Evolutionary conservation across 2,888 invertebrate genomes (phyloP), one percentile per base, ranked within the genome.

Genomic region (Saturnia pavonia): DNA sequence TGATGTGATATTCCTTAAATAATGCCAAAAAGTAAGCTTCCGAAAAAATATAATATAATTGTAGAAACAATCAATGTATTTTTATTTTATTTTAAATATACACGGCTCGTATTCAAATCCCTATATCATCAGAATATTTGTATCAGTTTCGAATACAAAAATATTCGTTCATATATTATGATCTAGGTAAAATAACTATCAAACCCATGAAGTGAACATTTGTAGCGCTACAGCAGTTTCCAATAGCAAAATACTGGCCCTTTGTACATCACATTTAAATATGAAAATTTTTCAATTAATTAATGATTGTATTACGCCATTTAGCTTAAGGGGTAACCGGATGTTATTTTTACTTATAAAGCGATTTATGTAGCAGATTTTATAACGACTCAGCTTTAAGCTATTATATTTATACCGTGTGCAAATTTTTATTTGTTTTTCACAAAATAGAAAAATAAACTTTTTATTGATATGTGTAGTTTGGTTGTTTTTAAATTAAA

Each of bases 401-500:
- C 19, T 40, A 65, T 65, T 34, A 34, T 19, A 34, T 34, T 66
- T 67, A 1, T 27, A 16, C 27, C 16, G 19, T 16, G 19, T 43
- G 27, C 27, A 48, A 48, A 25, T 54, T 25, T 48, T 45, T 63
- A 43, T 63, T 60, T 11, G 19, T 45, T 43, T 51, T 43, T 19
- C 43, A 45, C 7, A 48, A 51, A 16, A 40, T 51, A 48, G 40
- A 66, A n/a, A 63, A 16, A 66, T 14, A 65, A n/a, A 27, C 19
- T 65, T 48, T 16, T 11, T 25, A 34, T 14, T 69, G 51, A 43
- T 69, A 65, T 51, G 65, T 51, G 43, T 69, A 25, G 22, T 45
- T 63, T 19, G 65, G 51, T 69, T 72, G 67, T 72, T 51, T 67
- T 70, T 40, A 40, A 65, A 1, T 40, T 40, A 40, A 40, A n/a